Conservation (phyloP, 2,113 vertebrate species). For the Sinocyclocheilus anshuiensis region DNA sequence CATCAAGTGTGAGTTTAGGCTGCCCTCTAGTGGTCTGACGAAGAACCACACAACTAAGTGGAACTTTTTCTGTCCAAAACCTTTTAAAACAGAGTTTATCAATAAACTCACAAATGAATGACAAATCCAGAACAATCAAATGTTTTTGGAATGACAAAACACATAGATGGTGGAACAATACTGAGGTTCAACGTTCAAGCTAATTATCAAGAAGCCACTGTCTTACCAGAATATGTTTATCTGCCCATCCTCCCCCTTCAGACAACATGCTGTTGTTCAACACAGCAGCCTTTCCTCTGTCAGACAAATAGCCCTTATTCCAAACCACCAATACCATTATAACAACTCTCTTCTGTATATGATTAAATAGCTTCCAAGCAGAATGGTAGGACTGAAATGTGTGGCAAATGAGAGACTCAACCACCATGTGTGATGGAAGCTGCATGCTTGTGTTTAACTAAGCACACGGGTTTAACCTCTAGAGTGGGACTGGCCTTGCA, state of each 20-base stretch:
- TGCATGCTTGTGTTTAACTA: neutral
- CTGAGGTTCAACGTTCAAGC: neutral
- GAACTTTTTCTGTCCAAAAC: neutral
- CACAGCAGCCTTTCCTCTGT: neutral
- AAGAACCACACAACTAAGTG: constrained; percentile 20
- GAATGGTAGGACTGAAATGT: neutral
- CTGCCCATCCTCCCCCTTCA: constrained; percentile 10
- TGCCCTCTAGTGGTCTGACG: constrained; percentile 64
- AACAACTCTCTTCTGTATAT: neutral
- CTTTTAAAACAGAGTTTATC: neutral
- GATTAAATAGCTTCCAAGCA: neutral
- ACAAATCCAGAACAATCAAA: neutral
- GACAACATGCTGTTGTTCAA: neutral
- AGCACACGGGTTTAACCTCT: constrained; percentile 1
- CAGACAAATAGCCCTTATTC: neutral
- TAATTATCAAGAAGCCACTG: neutral
- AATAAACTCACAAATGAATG: neutral
- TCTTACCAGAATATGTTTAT: neutral
- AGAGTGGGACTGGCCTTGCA: neutral
- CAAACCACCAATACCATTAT: neutral
- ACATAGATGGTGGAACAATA: neutral
- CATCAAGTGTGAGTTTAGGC: neutral
- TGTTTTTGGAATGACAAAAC: neutral
- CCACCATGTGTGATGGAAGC: neutral
- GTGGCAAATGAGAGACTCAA: neutral